Evolutionary conservation across 1,140 invertebrate genomes (phyloP).

Genomic region (Laupala kohalensis): DNA sequence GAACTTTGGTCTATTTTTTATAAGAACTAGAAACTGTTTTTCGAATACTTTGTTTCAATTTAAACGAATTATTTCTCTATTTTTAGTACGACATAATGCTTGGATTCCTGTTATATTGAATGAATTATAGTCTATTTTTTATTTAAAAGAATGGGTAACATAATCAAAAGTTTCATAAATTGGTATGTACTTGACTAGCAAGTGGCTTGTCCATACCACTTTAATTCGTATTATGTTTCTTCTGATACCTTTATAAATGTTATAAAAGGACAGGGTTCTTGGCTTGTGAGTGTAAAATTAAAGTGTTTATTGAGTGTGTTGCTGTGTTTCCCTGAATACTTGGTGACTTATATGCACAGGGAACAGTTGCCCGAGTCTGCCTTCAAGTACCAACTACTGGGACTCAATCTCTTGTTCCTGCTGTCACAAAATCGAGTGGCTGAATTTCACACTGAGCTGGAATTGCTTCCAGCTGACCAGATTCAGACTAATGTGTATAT

Average conservation of each 20-base stretch:
- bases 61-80: too few species aligned
- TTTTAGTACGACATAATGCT: too few species aligned
- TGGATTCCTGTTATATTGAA: too few species aligned
- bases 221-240: neutral
- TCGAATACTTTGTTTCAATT: too few species aligned
- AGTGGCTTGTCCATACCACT: too few species aligned
- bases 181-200: too few species aligned
- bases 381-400: slow-evolving; percentile 89
- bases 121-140: too few species aligned
- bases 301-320: neutral
- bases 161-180: too few species aligned
- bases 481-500: slow-evolving; percentile 92
- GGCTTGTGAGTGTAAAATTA: neutral
- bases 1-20: too few species aligned
- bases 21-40: too few species aligned
- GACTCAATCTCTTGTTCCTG: slow-evolving; percentile 90
- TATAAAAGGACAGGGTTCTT: neutral
- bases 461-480: slow-evolving; percentile 82
- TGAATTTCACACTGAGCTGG: slow-evolving; percentile 97
- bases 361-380: slow-evolving; percentile 77
- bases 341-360: slow-evolving; percentile 33
- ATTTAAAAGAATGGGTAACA: too few species aligned
- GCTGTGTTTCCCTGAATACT: too few species aligned
- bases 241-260: neutral
- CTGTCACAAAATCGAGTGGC: slow-evolving; percentile 92